Evolutionary conservation across 2,113 vertebrate genomes (phyloP), one percentile per base, ranked within the genome.

Genomic region (Mugil cephalus): DNA sequence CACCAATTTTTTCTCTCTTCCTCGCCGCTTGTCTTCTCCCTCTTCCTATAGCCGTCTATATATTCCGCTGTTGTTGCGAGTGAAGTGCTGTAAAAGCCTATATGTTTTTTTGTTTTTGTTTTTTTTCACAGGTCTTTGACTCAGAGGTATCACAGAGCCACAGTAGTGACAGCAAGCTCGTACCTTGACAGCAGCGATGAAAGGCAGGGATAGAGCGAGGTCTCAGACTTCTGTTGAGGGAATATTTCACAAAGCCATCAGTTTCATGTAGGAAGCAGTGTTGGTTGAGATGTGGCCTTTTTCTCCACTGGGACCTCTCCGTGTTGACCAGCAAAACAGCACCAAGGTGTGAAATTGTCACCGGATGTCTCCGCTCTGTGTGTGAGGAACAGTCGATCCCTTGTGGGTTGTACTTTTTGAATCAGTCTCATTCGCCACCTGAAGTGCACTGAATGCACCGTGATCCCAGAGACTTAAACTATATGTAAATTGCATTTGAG

Each of bases 231-330:
- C 4, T 39, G 61, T 70, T 64, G 39, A 68, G 64, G 72, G 76
- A 85, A 82, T 82, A 69, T 80, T 85, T 85, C 77, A 68, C 71
- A 58, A 40, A 84, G 70, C 77, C 79, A 72, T 79, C 58, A 62
- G 75, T 71, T 62, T 82, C 63, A 47, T 68, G 77, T 53, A 79
- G 65, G 80, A 69, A 48, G 68, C 46, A 13, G 59, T 12, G 53
- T 58, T 48, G 40, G 63, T 47, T 47, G 48, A 72, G 54, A 75
- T 65, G 80, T 72, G 82, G 85, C 76, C 66, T 15, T 39, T 45
- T 71, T 69, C 58, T 69, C 58, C 34, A 34, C 43, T 15, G 10
- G 55, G 7, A 42, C 9, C 53, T 69, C 55, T 79, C 42, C 62
- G 53, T 62, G 40, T 65, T 78, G 60, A 71, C 75, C 78, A 48